Conservation (phyloP, 2,888 invertebrate species). For the Meteorus colon region DNA sequence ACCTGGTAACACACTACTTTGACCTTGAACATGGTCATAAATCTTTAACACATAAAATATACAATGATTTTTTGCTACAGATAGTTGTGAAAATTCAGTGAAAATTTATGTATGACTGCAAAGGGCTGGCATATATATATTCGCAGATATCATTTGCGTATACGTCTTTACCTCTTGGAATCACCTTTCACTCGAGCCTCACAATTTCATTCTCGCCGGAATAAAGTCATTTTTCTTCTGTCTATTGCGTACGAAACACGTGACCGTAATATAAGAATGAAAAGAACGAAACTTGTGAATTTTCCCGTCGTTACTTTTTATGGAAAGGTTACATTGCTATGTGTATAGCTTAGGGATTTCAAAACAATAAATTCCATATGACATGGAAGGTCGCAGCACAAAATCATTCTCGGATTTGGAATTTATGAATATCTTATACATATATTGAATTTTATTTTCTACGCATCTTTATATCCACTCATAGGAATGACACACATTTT, state of each 20-base stretch:
- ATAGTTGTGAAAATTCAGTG: background rate
- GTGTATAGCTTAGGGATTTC: background rate
- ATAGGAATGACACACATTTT: slow-evolving; percentile 16
- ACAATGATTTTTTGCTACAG: background rate
- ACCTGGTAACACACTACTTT: background rate
- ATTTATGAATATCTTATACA: background rate
- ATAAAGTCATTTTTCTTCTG: background rate
- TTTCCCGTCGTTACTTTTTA: background rate
- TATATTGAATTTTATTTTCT: slow-evolving; percentile 5
- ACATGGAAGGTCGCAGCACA: background rate
- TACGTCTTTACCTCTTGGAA: background rate
- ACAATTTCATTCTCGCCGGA: background rate
- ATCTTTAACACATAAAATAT: background rate
- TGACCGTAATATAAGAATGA: background rate
- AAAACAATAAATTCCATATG: background rate
- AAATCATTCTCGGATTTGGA: background rate
- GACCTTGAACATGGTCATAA: background rate
- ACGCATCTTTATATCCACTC: slow-evolving; percentile 2
- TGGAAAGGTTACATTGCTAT: background rate
- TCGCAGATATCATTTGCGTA: too few species aligned
- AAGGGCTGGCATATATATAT: background rate
- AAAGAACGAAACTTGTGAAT: background rate
- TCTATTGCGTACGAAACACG: background rate
- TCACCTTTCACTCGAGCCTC: too few species aligned
- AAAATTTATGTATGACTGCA: background rate